These are phyloP conservation scores for Coluber constrictor DNA, from an alignment of 2,797 vertebrate species.

Conservation along the genomic window DNA sequence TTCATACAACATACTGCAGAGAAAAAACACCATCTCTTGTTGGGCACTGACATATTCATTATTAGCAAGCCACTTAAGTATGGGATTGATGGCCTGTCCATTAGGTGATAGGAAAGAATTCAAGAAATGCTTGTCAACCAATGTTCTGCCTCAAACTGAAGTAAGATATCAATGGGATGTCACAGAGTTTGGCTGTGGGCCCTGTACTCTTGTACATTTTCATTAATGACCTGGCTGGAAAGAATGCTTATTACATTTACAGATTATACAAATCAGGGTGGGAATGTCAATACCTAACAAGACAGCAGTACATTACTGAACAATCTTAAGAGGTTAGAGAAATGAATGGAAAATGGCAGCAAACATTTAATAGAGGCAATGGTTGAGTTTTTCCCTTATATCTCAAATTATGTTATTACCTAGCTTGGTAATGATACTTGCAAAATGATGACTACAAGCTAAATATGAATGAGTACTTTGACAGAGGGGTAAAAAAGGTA, in stretches of 20 bases:
- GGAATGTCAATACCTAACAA: neutral
- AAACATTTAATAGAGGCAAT: neutral
- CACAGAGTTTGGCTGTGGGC: neutral
- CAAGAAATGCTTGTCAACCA: neutral
- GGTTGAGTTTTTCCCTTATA: neutral
- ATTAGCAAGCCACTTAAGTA: neutral
- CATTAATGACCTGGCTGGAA: neutral
- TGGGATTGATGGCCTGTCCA: neutral
- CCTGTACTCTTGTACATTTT: neutral
- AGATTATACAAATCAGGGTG: neutral
- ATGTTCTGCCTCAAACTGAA: neutral
- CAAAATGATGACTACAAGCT: neutral
- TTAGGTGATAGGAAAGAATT: neutral
- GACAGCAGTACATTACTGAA: neutral
- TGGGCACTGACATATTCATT: neutral
- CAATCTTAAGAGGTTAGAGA: neutral
- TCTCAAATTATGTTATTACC: neutral
- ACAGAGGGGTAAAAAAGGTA: neutral
- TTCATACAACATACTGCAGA: constrained; percentile 82
- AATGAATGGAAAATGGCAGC: neutral
- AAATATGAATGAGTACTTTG: neutral
- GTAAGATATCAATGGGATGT: neutral
- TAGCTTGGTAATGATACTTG: neutral
- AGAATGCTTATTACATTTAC: neutral
- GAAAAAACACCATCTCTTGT: neutral